Evolutionary conservation across 2,888 invertebrate species (phyloP).

Genomic region (Drosophila putrida): DNA sequence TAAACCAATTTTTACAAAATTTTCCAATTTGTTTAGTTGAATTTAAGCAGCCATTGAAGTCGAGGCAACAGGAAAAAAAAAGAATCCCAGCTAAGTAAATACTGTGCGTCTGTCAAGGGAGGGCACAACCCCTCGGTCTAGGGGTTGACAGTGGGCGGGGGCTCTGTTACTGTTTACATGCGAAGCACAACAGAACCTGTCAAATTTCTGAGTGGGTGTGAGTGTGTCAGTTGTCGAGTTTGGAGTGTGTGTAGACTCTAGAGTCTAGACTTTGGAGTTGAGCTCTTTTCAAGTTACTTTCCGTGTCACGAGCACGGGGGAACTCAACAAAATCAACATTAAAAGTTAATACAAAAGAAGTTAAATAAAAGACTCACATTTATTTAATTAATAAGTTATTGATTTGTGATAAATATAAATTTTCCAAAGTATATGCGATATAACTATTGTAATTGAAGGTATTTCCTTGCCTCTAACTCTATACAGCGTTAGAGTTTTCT

Average conservation of each 20-base stretch:
- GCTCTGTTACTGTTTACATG: slow-evolving; percentile 28
- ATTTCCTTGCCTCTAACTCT: too few relatives aligned
- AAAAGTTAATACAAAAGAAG: too few relatives aligned
- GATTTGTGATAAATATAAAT: too few relatives aligned
- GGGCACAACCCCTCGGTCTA: slow-evolving; percentile 11
- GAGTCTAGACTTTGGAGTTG: slow-evolving; percentile 3
- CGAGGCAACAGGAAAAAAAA: neutral
- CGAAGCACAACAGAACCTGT: slow-evolving; percentile 35
- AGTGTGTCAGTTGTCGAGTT: neutral
- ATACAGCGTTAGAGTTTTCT: too few relatives aligned
- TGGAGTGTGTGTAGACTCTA: slow-evolving; percentile 1
- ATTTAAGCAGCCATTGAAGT: slow-evolving; percentile 60
- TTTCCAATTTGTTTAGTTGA: slow-evolving; percentile 78
- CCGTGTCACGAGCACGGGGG: neutral
- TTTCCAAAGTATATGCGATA: too few relatives aligned
- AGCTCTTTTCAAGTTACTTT: neutral
- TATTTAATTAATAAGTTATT: too few relatives aligned
- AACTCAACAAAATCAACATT: neutral
- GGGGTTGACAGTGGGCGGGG: slow-evolving; percentile 5
- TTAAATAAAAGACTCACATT: too few relatives aligned
- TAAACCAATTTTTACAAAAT: slow-evolving; percentile 78
- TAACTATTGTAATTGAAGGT: too few relatives aligned
- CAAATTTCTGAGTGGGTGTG: slow-evolving; percentile 24
- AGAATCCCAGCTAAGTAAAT: slow-evolving; percentile 66
- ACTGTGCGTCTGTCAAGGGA: slow-evolving; percentile 42